These are phyloP conservation scores for Eilema sororculum DNA, from an alignment of 2,888 invertebrate species.

Conservation along the genomic window DNA sequence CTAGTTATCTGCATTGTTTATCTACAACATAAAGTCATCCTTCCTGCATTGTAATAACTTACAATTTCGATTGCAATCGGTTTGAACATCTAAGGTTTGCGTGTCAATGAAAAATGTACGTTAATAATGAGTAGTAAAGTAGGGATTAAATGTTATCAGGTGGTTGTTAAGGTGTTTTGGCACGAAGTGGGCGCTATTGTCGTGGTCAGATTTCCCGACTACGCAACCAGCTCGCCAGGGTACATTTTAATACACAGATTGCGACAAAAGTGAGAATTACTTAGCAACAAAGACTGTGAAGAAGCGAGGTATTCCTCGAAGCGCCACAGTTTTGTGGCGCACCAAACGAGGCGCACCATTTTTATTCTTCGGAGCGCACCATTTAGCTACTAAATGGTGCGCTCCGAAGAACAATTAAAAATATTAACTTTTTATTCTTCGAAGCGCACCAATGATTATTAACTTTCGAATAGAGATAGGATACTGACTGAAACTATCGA, in stretches of 20 bases:
- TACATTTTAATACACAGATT: slow-evolving; percentile 55
- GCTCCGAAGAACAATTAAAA: too few species aligned
- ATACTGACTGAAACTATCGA: too few species aligned
- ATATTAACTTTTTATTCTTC: too few species aligned
- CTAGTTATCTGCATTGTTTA: slow-evolving; percentile 41
- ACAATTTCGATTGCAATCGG: slow-evolving; percentile 31
- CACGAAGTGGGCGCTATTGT: slow-evolving; percentile 43
- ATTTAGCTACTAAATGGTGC: too few species aligned
- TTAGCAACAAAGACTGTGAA: slow-evolving; percentile 43
- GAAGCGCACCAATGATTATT: too few species aligned
- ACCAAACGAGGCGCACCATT: too few species aligned
- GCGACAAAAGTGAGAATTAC: slow-evolving; percentile 59
- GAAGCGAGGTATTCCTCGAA: too few species aligned
- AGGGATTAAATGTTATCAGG: slow-evolving; percentile 37
- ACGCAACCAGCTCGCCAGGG: slow-evolving; percentile 54
- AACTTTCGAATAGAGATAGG: too few species aligned
- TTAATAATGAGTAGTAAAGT: slow-evolving; percentile 47
- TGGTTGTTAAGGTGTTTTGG: slow-evolving; percentile 48
- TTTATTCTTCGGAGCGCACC: too few species aligned
- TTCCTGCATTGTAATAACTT: slow-evolving; percentile 34
- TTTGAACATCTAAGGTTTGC: slow-evolving; percentile 24
- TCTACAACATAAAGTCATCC: slow-evolving; percentile 39
- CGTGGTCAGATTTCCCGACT: slow-evolving; percentile 69
- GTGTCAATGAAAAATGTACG: slow-evolving; percentile 42
- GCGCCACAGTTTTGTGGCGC: too few species aligned